phyloP scores from a whole-genome alignment of 2,113 vertebrate genomes.

The Monarcha castaneiventris region DNA sequence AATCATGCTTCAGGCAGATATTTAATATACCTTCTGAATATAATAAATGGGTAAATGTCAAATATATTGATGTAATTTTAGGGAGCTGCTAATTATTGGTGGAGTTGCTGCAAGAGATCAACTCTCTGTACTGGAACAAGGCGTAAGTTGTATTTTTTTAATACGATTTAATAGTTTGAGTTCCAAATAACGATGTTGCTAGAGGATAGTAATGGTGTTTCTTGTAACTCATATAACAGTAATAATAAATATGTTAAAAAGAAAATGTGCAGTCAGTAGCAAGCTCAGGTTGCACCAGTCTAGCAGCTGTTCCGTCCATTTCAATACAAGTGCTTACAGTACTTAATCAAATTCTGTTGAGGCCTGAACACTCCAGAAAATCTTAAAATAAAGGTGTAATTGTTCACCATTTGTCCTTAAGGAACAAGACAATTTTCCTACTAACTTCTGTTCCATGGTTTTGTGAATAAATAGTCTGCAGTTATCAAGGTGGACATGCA shows the following conservation, averaged over 20 bases:
- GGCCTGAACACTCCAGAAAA: background rate
- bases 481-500: background rate
- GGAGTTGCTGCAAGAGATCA: conserved; percentile 96
- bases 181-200: background rate
- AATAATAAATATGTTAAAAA: background rate
- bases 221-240: background rate
- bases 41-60: background rate
- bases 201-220: background rate
- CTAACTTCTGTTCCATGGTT: background rate
- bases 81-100: conserved; percentile 94
- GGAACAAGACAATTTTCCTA: background rate
- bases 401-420: background rate
- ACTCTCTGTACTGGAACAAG: conserved; percentile 87
- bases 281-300: background rate
- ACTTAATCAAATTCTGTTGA: background rate
- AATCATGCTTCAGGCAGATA: background rate
- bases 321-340: background rate
- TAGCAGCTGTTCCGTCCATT: background rate
- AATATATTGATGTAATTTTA: conserved; percentile 53
- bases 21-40: background rate
- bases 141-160: conserved; percentile 76
- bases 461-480: background rate
- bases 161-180: background rate
- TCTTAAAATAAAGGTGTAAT: background rate
- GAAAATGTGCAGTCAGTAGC: background rate